Conservation (phyloP, 2,888 invertebrate species). For the Hedychridium roseum region DNA sequence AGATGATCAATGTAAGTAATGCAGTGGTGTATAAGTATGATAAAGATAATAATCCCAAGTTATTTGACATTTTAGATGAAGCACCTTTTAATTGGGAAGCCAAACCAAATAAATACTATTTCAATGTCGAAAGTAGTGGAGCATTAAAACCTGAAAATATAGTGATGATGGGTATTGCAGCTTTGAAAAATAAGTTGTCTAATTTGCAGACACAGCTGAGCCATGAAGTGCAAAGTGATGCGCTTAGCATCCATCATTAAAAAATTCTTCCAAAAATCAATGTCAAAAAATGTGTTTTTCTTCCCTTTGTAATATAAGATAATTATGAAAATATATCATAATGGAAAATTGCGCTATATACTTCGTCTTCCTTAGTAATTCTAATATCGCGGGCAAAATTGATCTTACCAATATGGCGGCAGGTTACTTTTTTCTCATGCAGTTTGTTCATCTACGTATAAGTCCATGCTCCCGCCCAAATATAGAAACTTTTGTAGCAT, state of each 20-base stretch:
- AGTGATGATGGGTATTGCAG: constrained; percentile 92
- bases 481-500: constrained; percentile 31
- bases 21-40: too few species aligned
- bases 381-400: too few species aligned
- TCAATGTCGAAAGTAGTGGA: constrained; percentile 95
- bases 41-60: constrained; percentile 7
- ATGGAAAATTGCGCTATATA: too few species aligned
- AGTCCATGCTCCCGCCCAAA: constrained; percentile 46
- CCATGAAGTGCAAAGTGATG: constrained; percentile 87
- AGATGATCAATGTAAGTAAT: constrained; percentile 80
- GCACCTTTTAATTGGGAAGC: constrained; percentile 94
- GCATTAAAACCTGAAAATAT: constrained; percentile 96
- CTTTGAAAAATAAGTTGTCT: constrained; percentile 92
- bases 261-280: not conserved
- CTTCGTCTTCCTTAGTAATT: too few species aligned
- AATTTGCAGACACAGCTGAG: constrained; percentile 93
- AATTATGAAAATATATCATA: not conserved
- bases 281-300: not conserved
- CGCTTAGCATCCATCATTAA: constrained; percentile 73
- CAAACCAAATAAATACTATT: constrained; percentile 96
- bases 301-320: not conserved
- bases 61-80: constrained; percentile 70
- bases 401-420: not conserved
- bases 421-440: constrained; percentile 5
- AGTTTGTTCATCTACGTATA: constrained; percentile 1